These are phyloP conservation scores for Crypturellus tataupa DNA, from an alignment of 2,797 vertebrate genomes.

Conservation along the genomic window DNA sequence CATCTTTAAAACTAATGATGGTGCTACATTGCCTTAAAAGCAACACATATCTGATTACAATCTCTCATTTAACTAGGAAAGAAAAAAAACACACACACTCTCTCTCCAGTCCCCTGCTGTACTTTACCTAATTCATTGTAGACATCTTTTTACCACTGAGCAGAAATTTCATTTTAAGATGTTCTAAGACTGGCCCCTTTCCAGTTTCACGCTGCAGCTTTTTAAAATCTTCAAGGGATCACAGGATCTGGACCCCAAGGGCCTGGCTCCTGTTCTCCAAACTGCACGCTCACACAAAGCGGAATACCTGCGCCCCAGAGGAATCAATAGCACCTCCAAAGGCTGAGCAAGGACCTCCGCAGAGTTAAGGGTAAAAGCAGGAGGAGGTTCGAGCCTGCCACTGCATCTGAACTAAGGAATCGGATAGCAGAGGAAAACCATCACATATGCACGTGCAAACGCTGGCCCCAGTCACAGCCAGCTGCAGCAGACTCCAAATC, in stretches of 20 bases:
- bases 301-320: not conserved
- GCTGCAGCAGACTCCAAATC: not conserved
- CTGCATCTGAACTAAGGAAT: accelerated
- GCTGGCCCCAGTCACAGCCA: not conserved
- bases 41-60: not conserved
- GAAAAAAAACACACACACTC: not conserved
- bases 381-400: not conserved
- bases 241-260: not conserved
- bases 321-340: too few relatives aligned
- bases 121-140: not conserved
- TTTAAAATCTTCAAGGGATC: not conserved
- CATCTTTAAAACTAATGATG: not conserved
- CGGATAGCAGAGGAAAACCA: not conserved
- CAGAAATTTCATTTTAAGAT: not conserved
- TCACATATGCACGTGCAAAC: accelerated
- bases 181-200: not conserved
- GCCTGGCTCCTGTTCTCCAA: not conserved
- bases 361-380: accelerated
- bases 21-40: not conserved
- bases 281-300: too few relatives aligned
- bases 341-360: not conserved
- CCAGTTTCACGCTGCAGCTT: not conserved
- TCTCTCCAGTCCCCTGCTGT: not conserved
- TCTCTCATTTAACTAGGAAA: not conserved
- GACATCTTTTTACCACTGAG: not conserved